Evolutionary conservation across 2,113 vertebrate genomes (phyloP).

Genomic region (Pelecanoides urinatrix): DNA sequence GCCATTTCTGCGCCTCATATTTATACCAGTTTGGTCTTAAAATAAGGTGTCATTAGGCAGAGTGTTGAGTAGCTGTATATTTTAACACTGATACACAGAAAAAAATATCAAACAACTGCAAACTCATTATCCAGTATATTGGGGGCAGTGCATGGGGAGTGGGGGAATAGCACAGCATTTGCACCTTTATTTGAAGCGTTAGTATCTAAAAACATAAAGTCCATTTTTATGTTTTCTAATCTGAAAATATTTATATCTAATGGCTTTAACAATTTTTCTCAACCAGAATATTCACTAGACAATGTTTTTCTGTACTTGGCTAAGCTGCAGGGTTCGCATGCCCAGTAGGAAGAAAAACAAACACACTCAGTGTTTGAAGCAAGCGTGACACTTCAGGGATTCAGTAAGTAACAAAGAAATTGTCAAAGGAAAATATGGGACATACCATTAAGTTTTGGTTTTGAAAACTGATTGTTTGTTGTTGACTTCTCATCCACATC

Average conservation of each 20-base stretch:
- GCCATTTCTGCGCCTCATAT: neutral
- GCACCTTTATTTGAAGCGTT: neutral
- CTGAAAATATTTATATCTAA: neutral
- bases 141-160: neutral
- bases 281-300: neutral
- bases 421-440: neutral
- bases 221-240: neutral
- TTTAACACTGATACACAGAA: neutral
- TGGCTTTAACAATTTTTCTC: neutral
- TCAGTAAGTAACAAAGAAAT: neutral
- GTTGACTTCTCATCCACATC: neutral
- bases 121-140: neutral
- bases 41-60: neutral
- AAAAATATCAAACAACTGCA: neutral
- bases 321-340: neutral
- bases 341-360: neutral
- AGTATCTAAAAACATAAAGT: neutral
- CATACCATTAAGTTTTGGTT: neutral
- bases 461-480: neutral
- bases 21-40: slow-evolving; percentile 7
- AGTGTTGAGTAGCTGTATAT: neutral
- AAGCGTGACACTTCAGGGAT: neutral
- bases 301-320: neutral
- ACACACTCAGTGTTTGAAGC: neutral
- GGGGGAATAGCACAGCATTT: neutral